phyloP scores from a whole-genome alignment of 2,113 vertebrate species.

The Sebastes schlegelii region DNA sequence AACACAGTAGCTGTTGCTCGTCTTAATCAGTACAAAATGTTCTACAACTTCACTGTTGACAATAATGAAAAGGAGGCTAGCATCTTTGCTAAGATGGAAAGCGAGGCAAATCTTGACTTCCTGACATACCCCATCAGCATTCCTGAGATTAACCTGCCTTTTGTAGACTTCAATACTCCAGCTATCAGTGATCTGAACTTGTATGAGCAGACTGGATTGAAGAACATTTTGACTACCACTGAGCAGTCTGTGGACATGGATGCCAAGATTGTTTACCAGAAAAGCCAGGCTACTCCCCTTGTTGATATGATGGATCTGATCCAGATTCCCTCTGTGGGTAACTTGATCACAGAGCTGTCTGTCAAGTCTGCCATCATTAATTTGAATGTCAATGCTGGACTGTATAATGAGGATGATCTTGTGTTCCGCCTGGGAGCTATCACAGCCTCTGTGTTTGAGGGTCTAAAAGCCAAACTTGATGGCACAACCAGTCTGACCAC shows the following conservation, averaged over 20 bases:
- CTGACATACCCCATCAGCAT: conserved; percentile 86
- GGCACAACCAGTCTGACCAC: conserved; percentile 89
- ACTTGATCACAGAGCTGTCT: conserved; percentile 89
- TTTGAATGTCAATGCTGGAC: conserved; percentile 85
- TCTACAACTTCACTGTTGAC: conserved; percentile 85
- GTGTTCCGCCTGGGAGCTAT: conserved; percentile 86
- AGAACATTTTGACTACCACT: conserved; percentile 88
- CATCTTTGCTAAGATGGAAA: conserved; percentile 81
- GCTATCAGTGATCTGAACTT: conserved; percentile 85
- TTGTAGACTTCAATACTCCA: conserved; percentile 82
- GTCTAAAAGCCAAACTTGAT: conserved; percentile 89
- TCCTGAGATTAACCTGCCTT: conserved; percentile 87
- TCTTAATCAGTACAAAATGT: conserved; percentile 90
- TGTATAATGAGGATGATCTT: conserved; percentile 90
- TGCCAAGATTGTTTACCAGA: conserved; percentile 89
- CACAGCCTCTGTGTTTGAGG: conserved; percentile 87
- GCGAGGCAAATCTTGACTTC: conserved; percentile 92
- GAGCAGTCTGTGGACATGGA: conserved; percentile 89
- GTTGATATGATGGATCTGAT: conserved; percentile 75
- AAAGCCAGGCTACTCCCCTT: conserved; percentile 81
- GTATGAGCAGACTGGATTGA: conserved; percentile 89
- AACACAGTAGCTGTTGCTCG: conserved; percentile 84
- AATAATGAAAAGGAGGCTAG: conserved; percentile 85
- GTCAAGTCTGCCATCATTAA: conserved; percentile 92
- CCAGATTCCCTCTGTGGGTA: conserved; percentile 86